Conservation (phyloP, 2,888 invertebrate genomes). For the Campoplex capitator region DNA sequence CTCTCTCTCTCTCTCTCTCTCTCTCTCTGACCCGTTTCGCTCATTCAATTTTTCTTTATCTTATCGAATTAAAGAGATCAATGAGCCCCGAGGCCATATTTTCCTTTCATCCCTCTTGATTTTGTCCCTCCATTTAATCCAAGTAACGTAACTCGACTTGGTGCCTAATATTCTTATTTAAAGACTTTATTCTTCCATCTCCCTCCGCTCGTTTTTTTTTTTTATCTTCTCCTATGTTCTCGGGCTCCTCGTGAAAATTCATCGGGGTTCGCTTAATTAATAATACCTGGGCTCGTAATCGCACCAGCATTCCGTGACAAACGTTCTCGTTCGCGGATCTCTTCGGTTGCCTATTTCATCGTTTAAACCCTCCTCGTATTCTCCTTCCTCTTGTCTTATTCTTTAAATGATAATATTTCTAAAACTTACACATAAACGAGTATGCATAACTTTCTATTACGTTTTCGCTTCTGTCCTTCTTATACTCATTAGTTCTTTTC, state of each 20-base stretch:
- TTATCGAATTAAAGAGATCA: slow-evolving; percentile 60
- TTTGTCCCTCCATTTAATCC: slow-evolving; percentile 5
- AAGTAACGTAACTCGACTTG: slow-evolving; percentile 49
- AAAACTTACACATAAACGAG: slow-evolving; percentile 77
- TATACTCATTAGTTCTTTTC: not conserved
- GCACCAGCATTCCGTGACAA: slow-evolving; percentile 40
- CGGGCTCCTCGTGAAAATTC: slow-evolving; percentile 14
- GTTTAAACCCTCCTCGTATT: slow-evolving; percentile 35
- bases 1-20: too few relatives aligned
- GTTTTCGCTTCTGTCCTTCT: slow-evolving; percentile 31
- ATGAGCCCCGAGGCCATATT: slow-evolving; percentile 27
- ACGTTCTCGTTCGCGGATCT: slow-evolving; percentile 66
- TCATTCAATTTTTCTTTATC: slow-evolving; percentile 28
- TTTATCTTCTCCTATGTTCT: not conserved
- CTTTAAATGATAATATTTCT: slow-evolving; percentile 72
- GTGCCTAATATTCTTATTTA: slow-evolving; percentile 40
- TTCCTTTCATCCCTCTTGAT: not conserved
- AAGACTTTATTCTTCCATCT: slow-evolving; percentile 4
- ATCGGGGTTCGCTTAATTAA: slow-evolving; percentile 64
- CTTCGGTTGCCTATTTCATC: slow-evolving; percentile 45
- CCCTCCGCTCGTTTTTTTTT: not conserved
- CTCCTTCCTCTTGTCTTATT: slow-evolving; percentile 44
- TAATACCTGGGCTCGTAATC: slow-evolving; percentile 60
- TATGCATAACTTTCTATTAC: slow-evolving; percentile 74
- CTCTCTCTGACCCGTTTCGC: slow-evolving; percentile 6